Percentiles rank a stretch among this genome's conserved stretches.
phyloP scores from a whole-genome alignment of 2,797 vertebrate species.

The Melanotaenia trifasciata region DNA sequence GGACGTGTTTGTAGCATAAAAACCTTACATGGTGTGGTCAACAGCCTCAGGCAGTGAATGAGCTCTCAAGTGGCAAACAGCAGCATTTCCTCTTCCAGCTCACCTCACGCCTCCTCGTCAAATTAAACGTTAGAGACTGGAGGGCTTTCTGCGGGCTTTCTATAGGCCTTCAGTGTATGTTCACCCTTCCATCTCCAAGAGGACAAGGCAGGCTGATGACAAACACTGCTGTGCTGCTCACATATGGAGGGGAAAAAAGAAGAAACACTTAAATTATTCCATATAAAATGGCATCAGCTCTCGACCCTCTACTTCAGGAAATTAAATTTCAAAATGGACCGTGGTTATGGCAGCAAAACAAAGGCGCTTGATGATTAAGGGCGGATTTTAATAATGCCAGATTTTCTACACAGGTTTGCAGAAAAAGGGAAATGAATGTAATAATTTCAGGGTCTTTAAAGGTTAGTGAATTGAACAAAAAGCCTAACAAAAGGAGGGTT shows the following conservation, averaged over 20 bases:
- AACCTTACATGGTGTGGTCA: slow-evolving; percentile 80
- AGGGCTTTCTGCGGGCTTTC: slow-evolving; percentile 62
- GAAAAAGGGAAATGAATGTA: slow-evolving; percentile 53
- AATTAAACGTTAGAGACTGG: slow-evolving; percentile 75
- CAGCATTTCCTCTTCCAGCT: slow-evolving; percentile 78
- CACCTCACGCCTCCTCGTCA: slow-evolving; percentile 78
- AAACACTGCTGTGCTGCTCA: slow-evolving; percentile 45
- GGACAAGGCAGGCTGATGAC: slow-evolving; percentile 61
- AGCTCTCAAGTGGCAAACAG: slow-evolving; percentile 77
- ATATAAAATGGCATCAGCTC: slow-evolving; percentile 76
- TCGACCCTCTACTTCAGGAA: slow-evolving; percentile 75
- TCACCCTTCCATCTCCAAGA: slow-evolving; percentile 64
- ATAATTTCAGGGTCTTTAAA: slow-evolving; percentile 57
- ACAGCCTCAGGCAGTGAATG: slow-evolving; percentile 76
- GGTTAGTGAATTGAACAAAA: slow-evolving; percentile 50
- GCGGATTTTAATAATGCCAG: slow-evolving; percentile 69
- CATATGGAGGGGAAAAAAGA: slow-evolving; percentile 13
- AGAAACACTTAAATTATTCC: slow-evolving; percentile 71
- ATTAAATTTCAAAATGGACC: slow-evolving; percentile 77
- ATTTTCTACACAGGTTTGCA: slow-evolving; percentile 62
- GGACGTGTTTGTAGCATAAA: slow-evolving; percentile 71
- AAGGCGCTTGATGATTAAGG: slow-evolving; percentile 69
- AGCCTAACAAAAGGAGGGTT: slow-evolving; percentile 24
- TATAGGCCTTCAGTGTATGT: slow-evolving; percentile 51
- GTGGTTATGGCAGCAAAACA: slow-evolving; percentile 64